Evolutionary conservation across 2,888 invertebrate species (phyloP), one percentile per base, ranked within the genome.

Genomic region (Idaea dimidiata): DNA sequence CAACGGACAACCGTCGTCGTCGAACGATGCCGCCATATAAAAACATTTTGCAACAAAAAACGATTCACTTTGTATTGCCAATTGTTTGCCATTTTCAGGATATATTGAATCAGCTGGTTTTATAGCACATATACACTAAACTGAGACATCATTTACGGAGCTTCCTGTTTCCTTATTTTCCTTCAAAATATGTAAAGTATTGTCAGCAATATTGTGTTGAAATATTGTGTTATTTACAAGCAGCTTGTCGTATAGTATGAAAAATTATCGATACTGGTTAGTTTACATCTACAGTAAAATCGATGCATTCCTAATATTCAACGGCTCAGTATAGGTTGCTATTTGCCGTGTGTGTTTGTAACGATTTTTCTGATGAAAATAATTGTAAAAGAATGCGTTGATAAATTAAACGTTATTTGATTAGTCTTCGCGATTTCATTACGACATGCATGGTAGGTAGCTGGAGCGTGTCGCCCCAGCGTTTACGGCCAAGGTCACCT

Each of bases 401-500:
- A 77, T 84, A 88, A 8, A 88, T 88, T 82, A 75, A 78, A 85
- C 82, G 84, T 78, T 86, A 85, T 88, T 89, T 81, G 80, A 87
- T 86, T 83, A 86, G 74, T 83, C 82, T 86, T 79, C 79, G 78
- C 81, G 79, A 81, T 84, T 81, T 77, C 74, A 81, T 84, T 87
- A 81, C 84, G 86, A 84, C 84, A 43, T 88, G 88, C 24, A 86
- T 88, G 88, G 88, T 83, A 82, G 88, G 88, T 83, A 82, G 84
- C 82, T 83, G 82, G 80, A 86, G 89, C 89, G 88, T 82, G 86
- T 83, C 89, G 86, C 85, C 84, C 85, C 86, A 76, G 76, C 88
- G 87, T 91, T 90, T 91, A 91, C 82, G 89, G 91, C 81, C 91
- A 92, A 91, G 91, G 91, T 90, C 91, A 86, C 74, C 78, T 68